Evolutionary conservation across 2,888 invertebrate genomes (phyloP), one percentile per base, ranked within the genome.

Genomic region (Globia sparganii): DNA sequence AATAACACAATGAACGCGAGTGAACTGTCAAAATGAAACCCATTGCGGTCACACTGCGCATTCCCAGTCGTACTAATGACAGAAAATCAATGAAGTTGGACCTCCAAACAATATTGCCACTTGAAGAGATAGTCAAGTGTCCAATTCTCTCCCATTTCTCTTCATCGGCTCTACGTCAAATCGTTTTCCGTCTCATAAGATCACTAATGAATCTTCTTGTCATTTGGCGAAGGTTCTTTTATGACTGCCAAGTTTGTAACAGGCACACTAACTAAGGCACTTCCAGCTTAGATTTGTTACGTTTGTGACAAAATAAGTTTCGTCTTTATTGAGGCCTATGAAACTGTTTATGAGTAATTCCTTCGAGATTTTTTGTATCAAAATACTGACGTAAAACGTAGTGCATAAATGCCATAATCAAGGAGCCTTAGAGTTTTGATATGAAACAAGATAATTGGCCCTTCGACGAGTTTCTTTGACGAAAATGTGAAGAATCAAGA

Each of bases 171-270:
- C 84, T 80, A 78, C 86, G 80, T 88, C 72, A 77, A 87, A 86
- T 85, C 87, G 86, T 78, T 85, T 86, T 84, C 83, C 75, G 83
- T 77, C 88, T 83, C 81, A 86, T 87, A 81, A 77, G 80, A 81
- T 88, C 85, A 72, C 83, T 88, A 88, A 88, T 88, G 88, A 88
- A 86, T 88, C 82, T 79, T 65, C 84, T 83, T 85, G 87, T 87
- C 86, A 88, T 86, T 86, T 81, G 73, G 62, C 70, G 67, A 76
- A 77, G 67, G 62, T 75, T 77, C 76, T 84, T 87, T 87, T 87
- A 86, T 76, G 83, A 77, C 82, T 73, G 53, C 77, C 70, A 78
- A 86, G 71, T 81, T 76, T 72, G 77, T 76, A 80, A 79, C 77
- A 78, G 66, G 68, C 67, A 72, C 49, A 62, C 37, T 83, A 82